phyloP scores from a whole-genome alignment of 2,113 vertebrate species.

The Motacilla alba region DNA sequence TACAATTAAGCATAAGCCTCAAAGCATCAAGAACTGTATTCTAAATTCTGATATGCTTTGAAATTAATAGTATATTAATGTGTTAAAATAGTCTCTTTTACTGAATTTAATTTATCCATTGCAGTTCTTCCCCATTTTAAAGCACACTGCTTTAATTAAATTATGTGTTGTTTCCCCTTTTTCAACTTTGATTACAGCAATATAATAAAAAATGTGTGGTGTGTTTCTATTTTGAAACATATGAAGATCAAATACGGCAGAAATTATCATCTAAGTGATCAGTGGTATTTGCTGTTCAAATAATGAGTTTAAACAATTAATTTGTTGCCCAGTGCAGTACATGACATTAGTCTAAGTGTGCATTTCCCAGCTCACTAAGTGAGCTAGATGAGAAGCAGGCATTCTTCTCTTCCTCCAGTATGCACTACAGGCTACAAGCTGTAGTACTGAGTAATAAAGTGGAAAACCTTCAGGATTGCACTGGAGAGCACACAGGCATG shows the following conservation, averaged over 20 bases:
- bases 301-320: not conserved
- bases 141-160: not conserved
- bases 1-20: not conserved
- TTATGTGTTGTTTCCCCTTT: not conserved
- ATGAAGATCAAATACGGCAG: not conserved
- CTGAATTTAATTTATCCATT: not conserved
- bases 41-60: not conserved
- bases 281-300: not conserved
- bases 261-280: not conserved
- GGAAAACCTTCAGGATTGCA: not conserved
- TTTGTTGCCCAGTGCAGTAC: not conserved
- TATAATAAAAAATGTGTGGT: not conserved
- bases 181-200: not conserved
- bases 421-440: not conserved
- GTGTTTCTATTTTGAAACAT: not conserved
- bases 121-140: not conserved
- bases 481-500: rapidly evolving
- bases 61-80: not conserved
- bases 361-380: not conserved
- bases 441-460: not conserved
- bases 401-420: not conserved
- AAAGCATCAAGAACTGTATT: not conserved
- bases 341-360: not conserved
- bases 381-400: not conserved
- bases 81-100: not conserved